phyloP scores from a whole-genome alignment of 2,888 invertebrate genomes.

The Lasioglossum morio region DNA sequence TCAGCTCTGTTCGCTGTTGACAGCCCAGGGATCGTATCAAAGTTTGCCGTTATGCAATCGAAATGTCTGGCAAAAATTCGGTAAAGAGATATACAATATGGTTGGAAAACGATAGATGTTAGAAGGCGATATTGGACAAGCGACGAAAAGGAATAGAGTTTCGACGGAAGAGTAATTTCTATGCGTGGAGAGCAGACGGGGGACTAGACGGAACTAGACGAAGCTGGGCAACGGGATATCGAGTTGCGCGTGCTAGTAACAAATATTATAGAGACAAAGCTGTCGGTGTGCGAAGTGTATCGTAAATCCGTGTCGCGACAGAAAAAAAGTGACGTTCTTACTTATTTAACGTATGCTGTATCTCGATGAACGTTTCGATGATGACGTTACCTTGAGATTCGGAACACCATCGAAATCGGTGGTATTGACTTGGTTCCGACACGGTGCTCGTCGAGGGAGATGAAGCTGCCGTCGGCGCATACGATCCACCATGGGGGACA shows the following conservation, averaged over 20 bases:
- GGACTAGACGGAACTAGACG: neutral
- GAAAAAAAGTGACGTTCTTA: neutral
- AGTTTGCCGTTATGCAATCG: constrained; percentile 65
- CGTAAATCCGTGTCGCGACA: neutral
- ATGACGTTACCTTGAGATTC: constrained; percentile 21
- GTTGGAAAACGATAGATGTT: neutral
- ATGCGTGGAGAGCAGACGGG: neutral
- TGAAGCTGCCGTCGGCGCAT: constrained; percentile 52
- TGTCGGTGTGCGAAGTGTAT: neutral
- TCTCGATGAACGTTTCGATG: neutral
- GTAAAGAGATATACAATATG: too few species aligned
- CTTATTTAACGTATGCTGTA: neutral
- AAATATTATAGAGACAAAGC: neutral
- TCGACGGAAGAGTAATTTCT: neutral
- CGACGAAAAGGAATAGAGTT: neutral
- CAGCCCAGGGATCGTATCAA: constrained; percentile 74
- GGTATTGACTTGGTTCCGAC: constrained; percentile 31
- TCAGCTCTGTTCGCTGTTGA: constrained; percentile 72
- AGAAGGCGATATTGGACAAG: neutral
- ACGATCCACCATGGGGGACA: constrained; percentile 71
- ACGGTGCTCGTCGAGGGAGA: constrained; percentile 46
- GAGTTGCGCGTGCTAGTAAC: neutral
- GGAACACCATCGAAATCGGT: constrained; percentile 8
- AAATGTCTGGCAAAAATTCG: constrained; percentile 3
- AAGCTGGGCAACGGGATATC: neutral